Evolutionary conservation across 2,888 invertebrate species (phyloP), one percentile per base, ranked within the genome.

Genomic region (Encarsia formosa): DNA sequence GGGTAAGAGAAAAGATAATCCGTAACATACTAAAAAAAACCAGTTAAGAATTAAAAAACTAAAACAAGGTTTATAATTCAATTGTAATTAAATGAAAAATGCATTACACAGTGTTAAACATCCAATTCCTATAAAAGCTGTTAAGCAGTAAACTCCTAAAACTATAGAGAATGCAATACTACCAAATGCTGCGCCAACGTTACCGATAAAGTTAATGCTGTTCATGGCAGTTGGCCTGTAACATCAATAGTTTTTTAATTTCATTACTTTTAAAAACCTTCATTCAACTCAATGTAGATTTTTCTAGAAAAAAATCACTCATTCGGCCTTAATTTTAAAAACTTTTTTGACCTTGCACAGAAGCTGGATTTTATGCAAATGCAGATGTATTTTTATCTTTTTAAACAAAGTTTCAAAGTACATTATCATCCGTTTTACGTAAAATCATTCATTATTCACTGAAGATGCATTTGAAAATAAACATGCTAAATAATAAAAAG

Each of bases 141-240:
- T 57, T 35, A 66, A 32, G 47, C 71, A 69, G 35, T 66, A 53
- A 23, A 58, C 22, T 16, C 60, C 63, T 15, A 73, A 59, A 19
- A 73, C 58, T 9, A 61, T 55, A 22, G 70, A 65, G 59, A 74
- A 71, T 41, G 65, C 52, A 29, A 73, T 47, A 58, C 68, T 71
- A 24, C 74, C 73, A 11, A 68, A 46, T 3, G 68, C 56, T 4
- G 67, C 67, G 3, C 65, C 73, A 19, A 70, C 44, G 57, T 69
- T 69, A 13, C 70, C 73, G 8, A 65, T 58, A 48, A 63, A 60
- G 52, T 65, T 61, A 29, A 69, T 58, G 42, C 70, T 52, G 49
- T 58, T 65, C 31, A 62, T 52, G 11, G 69, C 64, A 18, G 66
- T 65, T 4, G 62, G 47, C 49, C 73, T 71, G 54, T 31, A 59